Percentiles rank a stretch among this genome's conserved stretches.
phyloP scores from a whole-genome alignment of 2,797 vertebrate species.

The Pachyuromys duprasi region DNA sequence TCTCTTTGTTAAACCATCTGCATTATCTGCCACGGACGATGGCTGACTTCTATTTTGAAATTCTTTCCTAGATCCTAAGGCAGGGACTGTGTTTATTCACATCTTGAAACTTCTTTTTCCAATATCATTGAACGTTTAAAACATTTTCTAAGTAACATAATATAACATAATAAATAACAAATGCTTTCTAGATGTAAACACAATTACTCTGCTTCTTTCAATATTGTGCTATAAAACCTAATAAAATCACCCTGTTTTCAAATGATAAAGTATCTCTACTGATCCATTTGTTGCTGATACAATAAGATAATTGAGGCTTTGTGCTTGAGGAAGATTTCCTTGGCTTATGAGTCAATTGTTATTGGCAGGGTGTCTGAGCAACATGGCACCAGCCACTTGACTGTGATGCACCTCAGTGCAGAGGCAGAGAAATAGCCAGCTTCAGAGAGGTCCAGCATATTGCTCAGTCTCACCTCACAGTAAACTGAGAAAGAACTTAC shows the following conservation, averaged over 20 bases:
- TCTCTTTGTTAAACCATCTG: not conserved
- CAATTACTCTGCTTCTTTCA: slow-evolving; percentile 4
- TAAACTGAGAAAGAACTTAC: not conserved
- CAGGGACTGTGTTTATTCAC: not conserved
- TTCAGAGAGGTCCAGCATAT: no score
- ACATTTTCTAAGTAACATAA: not conserved
- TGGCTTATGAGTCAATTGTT: not conserved
- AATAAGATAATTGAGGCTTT: not conserved
- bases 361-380: not conserved
- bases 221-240: not conserved
- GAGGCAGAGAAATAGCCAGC: not conserved
- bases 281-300: not conserved
- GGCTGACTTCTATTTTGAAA: slow-evolving; percentile 9
- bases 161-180: not conserved
- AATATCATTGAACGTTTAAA: slow-evolving; percentile 8
- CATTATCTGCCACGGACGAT: not conserved
- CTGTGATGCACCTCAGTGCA: not conserved
- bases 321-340: not conserved
- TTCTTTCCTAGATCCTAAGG: not conserved
- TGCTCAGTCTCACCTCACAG: not conserved
- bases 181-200: not conserved
- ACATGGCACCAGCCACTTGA: not conserved
- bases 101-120: not conserved
- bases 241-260: not conserved
- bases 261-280: not conserved